Base-by-base conservation (phyloP, 2,888 invertebrate species). In the Augiades crinisus region DNA sequence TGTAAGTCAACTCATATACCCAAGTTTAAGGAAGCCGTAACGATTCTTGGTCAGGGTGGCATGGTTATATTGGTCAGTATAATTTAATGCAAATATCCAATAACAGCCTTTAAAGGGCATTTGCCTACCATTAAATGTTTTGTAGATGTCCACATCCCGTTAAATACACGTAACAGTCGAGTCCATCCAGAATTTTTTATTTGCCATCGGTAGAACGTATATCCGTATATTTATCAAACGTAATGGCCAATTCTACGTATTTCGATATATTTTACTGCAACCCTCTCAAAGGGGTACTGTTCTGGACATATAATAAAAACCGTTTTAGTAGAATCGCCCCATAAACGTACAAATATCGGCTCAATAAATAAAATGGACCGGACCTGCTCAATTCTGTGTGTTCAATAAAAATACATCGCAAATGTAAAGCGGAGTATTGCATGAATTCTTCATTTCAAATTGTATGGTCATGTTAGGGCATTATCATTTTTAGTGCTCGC, bases 401-500 rank as follows among this genome's bases (percentile, higher is more conserved):
- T 74, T 82, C 86, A 83, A 86, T 85, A 88, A 85, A 87, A 84
- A 81, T 77, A 82, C 75, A 80, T 79, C 70, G 72, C 70, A 71
- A 81, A 84, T 81, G 84, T 83, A 84, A 85, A 79, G 76, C 75
- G 67, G 76, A 76, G 68, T 78, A 72, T 71, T 77, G 78, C 78
- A 88, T 89, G 88, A 89, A 89, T 88, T 78, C 87, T 87, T 89
- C 84, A 89, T 88, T 81, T 74, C 73, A 88, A 88, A 87, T 88
- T 87, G 88, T 88, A 85, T 86, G 71, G 77, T 78, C 82, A 85
- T 82, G 85, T 86, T 84, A 82, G 82, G 81, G 88, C 77, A 90
- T 90, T 89, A 90, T 90, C 88, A 89, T 90, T 90, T 90, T 90
- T 90, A 90, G 89, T 88, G 85, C 88, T 86, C 72, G 81, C 87